Evolutionary conservation across 2,113 vertebrate species (phyloP), one percentile per base, ranked within the genome.

Genomic region (Pseudopodoces humilis): DNA sequence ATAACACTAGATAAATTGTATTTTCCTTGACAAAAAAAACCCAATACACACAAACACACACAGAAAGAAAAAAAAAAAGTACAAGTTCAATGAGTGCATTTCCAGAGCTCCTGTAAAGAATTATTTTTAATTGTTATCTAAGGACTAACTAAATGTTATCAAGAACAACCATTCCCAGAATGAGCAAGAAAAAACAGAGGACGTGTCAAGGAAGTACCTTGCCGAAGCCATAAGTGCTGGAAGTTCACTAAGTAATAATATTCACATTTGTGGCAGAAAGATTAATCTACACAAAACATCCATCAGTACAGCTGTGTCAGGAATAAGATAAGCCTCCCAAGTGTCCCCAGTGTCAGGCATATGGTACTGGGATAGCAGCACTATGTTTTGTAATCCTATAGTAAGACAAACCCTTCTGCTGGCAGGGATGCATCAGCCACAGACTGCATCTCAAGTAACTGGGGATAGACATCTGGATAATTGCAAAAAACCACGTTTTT

Each of bases 391-490:
- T 86, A 84, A 71, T 27, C 37, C 30, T 67, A 39, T 16, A 90
- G 76, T 25, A 69, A 83, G 64, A 83, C 35, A 86, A 94, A 28
- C 28, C 47, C 47, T 77, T 87, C 74, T 84, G 64, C 91, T 84
- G 62, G 69, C 81, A 94, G 84, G 62, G 44, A 37, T 31, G 10
- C 33, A 64, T 64, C 81, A 69, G 52, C 28, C 69, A 78, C 47
- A 81, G n/a, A 27, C 15, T 47, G 39, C 22, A 71, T 22, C 77
- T 92, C 93, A 92, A 88, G n/a, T 83, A 81, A 60, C 69, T 37
- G 3, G 21, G 37, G 37, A 79, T 4, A 69, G 47, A 89, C 58
- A 68, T 27, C 41, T 53, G 31, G 53, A 62, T 79, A 92, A 83
- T 10, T 41, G 81, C 53, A 92, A 82, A 63, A 86, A 90, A 49